These are phyloP conservation scores for Leptinotarsa peninsularis DNA, from an alignment of 2,888 invertebrate species.

Conservation along the genomic window DNA sequence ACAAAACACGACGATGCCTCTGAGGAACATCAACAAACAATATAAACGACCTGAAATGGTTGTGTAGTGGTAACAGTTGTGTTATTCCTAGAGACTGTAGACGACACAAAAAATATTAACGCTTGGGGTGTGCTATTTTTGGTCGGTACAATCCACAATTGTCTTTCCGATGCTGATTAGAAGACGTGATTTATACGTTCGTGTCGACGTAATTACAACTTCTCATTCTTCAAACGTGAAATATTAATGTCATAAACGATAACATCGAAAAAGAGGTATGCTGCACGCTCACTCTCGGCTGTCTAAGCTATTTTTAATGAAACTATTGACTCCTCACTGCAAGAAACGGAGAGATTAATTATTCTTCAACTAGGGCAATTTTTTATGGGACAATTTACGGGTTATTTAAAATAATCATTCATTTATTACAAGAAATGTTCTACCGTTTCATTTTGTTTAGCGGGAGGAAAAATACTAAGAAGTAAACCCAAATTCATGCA, in stretches of 20 bases:
- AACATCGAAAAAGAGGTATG: slow-evolving; percentile 40
- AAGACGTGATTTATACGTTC: slow-evolving; percentile 54
- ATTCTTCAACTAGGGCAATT: background rate
- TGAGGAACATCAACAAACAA: slow-evolving; percentile 51
- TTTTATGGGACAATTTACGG: background rate
- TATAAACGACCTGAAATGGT: slow-evolving; percentile 53
- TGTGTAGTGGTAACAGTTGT: slow-evolving; percentile 53
- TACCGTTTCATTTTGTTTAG: background rate
- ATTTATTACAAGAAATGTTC: background rate
- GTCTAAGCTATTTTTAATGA: slow-evolving; percentile 21
- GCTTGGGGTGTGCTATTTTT: slow-evolving; percentile 51
- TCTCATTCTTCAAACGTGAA: slow-evolving; percentile 56
- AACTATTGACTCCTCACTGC: slow-evolving; percentile 12
- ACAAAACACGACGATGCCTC: slow-evolving; percentile 46
- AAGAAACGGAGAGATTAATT: background rate
- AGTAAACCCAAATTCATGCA: no score
- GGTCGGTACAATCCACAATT: slow-evolving; percentile 41
- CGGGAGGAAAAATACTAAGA: no score
- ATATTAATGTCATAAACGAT: slow-evolving; percentile 56
- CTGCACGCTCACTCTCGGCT: slow-evolving; percentile 15
- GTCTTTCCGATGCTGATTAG: slow-evolving; percentile 49
- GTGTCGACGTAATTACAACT: slow-evolving; percentile 56
- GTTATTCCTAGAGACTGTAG: slow-evolving; percentile 56
- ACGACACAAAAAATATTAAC: slow-evolving; percentile 57
- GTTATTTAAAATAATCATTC: no score